Base-by-base conservation (phyloP, 2,888 invertebrate genomes). In the Julus scanicus region DNA sequence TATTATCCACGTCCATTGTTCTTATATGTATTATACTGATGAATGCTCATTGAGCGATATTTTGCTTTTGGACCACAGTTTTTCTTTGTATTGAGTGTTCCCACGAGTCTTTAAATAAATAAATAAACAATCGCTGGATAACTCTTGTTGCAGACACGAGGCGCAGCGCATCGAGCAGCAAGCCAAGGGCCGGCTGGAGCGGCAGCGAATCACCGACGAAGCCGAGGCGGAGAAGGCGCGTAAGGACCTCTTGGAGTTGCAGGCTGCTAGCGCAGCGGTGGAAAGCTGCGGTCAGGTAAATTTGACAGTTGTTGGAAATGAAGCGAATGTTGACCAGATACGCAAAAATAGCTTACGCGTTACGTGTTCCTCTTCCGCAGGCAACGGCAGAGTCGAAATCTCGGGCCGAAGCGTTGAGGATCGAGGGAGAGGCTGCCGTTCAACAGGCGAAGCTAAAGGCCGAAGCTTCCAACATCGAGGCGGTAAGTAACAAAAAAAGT, bases 341-440 rank as follows among this genome's bases (percentile, higher is more conserved):
- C 53, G 3, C 2, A 4, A 9, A 53, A 53, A 53, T 2, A 2
- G 83, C 29, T 39, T 83, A 39, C 39, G 9, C 83, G 17, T 39
- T 83, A 39, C 39, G 9, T 17, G 17, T 39, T 86, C 20, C 15
- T 11, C 44, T 20, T 92, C 37, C 92, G 92, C 57, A 93, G 90
- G 93, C 93, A 17, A 93, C 93, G 90, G 93, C 93, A 15, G 93
- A 93, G 91, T 93, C 93, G 11, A 92, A 92, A 90, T 92, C 92
- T 89, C 91, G 93, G 37, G 93, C 93, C 11, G 93, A 93, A 91
- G 92, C 93, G 37, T 90, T 92, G 37, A 91, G 91, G 84, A 93
- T 93, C 90, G 93, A 93, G 90, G 93, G 93, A n/a, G 93, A 93
- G 90, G 93, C 93, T 8, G 93, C 93, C 37, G 93, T 93, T 13